Percentiles rank a stretch among this genome's conserved stretches.
These are phyloP conservation scores for Apaloderma vittatum DNA, from an alignment of 2,113 vertebrate genomes.

Conservation along the genomic window DNA sequence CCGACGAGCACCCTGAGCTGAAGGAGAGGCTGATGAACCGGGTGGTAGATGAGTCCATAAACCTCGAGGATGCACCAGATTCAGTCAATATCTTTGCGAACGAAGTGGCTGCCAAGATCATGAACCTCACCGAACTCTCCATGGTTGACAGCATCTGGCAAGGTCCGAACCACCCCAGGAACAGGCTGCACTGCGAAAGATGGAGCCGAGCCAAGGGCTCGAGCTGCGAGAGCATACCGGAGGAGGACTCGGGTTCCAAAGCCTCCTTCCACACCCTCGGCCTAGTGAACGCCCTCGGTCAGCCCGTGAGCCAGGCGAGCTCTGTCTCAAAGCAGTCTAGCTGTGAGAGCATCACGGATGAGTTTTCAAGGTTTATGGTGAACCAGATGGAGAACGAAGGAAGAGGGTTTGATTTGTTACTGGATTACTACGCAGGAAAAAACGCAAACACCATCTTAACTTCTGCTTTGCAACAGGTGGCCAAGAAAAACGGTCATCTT, in stretches of 20 bases:
- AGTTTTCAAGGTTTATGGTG: slow-evolving; percentile 98
- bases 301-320: slow-evolving; percentile 90
- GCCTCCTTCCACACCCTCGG: slow-evolving; percentile 81
- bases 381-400: slow-evolving; percentile 98
- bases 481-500: slow-evolving; percentile 89
- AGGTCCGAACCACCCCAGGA: slow-evolving; percentile 84
- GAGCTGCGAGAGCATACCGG: slow-evolving; percentile 96
- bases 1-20: slow-evolving; percentile 95
- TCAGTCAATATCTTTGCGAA: slow-evolving; percentile 91
- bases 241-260: slow-evolving; percentile 86
- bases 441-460: slow-evolving; percentile 92
- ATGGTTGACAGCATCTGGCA: slow-evolving; percentile 89
- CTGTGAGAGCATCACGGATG: slow-evolving; percentile 97
- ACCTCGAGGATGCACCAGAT: slow-evolving; percentile 89
- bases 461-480: slow-evolving; percentile 91
- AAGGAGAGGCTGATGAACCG: slow-evolving; percentile 95
- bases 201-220: slow-evolving; percentile 91
- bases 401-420: slow-evolving; percentile 91
- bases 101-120: slow-evolving; percentile 93
- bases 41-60: slow-evolving; percentile 93
- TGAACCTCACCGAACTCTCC: slow-evolving; percentile 92
- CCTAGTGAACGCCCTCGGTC: slow-evolving; percentile 84
- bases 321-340: slow-evolving; percentile 98
- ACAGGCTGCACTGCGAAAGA: slow-evolving; percentile 89
- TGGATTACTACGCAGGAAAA: slow-evolving; percentile 97